These are phyloP conservation scores for Halcyon chelicuti DNA, from an alignment of 2,797 vertebrate genomes.

Conservation along the genomic window DNA sequence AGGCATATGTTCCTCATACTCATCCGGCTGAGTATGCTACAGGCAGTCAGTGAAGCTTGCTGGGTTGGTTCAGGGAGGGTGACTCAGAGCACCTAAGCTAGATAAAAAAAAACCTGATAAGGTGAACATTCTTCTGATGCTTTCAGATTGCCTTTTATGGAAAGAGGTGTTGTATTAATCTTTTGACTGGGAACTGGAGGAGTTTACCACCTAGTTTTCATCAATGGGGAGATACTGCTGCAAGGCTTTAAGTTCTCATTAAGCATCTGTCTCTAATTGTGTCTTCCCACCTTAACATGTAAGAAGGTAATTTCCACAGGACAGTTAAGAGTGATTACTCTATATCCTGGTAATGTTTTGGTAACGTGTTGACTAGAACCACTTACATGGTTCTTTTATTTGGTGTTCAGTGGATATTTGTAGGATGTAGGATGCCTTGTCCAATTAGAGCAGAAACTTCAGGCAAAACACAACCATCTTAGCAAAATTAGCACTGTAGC, in stretches of 20 bases:
- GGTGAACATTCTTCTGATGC: not conserved
- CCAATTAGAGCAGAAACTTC: not conserved
- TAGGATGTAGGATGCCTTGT: not conserved
- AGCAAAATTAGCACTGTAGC: not conserved
- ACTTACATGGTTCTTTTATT: not conserved
- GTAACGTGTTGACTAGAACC: not conserved
- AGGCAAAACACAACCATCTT: not conserved
- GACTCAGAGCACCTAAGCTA: not conserved
- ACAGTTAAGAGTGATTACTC: not conserved
- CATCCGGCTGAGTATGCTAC: not conserved
- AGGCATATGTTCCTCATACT: not conserved
- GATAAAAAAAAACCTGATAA: not conserved
- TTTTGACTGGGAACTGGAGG: not conserved
- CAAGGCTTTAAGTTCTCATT: not conserved
- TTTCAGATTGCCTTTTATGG: not conserved
- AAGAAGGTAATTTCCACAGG: not conserved
- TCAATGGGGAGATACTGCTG: not conserved
- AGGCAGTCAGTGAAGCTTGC: not conserved
- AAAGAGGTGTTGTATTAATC: not conserved
- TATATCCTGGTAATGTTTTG: not conserved
- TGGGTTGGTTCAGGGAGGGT: fast-evolving
- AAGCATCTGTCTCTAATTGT: not conserved
- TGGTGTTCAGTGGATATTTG: not conserved
- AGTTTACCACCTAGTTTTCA: not conserved
- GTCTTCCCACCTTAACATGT: not conserved